A percentile compares a stretch with the other conserved stretches of the same genome.
phyloP scores from a whole-genome alignment of 1,140 invertebrate genomes.

The Drosophila carrolli region DNA sequence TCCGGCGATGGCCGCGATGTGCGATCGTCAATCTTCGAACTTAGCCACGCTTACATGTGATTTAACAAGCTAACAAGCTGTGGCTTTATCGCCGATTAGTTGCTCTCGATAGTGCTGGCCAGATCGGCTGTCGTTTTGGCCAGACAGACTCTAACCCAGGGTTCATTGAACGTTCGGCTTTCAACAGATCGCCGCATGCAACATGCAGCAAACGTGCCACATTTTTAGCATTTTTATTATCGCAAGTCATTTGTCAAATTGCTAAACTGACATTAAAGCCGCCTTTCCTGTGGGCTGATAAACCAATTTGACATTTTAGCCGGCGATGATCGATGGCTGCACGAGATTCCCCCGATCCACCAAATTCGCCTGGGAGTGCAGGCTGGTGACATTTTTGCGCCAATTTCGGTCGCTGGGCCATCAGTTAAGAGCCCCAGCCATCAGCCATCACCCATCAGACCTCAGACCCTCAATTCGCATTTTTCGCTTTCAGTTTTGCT shows the following conservation, averaged over 20 bases:
- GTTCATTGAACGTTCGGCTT: constrained; percentile 29
- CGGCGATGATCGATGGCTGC: constrained; percentile 74
- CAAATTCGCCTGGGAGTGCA: constrained; percentile 39
- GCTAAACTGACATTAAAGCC: constrained; percentile 80
- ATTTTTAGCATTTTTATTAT: constrained; percentile 67
- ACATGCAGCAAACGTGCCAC: constrained; percentile 39
- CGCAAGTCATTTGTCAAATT: constrained; percentile 79
- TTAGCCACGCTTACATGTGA: constrained; percentile 60
- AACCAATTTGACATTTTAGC: constrained; percentile 77
- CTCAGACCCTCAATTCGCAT: constrained; percentile 67
- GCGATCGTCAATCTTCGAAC: constrained; percentile 49
- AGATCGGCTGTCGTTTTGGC: constrained; percentile 16
- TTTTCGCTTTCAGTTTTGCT: constrained; percentile 76
- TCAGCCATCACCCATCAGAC: constrained; percentile 47
- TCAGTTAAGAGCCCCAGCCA: constrained; percentile 62
- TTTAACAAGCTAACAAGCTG: constrained; percentile 69
- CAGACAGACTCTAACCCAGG: constrained; percentile 1
- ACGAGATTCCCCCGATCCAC: constrained; percentile 27
- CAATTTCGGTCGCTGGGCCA: constrained; percentile 81
- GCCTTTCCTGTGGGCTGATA: constrained; percentile 68
- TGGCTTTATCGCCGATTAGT: constrained; percentile 68
- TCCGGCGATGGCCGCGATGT: constrained; percentile 56
- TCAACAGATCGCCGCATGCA: constrained; percentile 11
- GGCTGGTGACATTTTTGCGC: constrained; percentile 78
- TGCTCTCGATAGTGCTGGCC: constrained; percentile 39